phyloP scores from a whole-genome alignment of 2,888 invertebrate genomes.

The Tinea trinotella region DNA sequence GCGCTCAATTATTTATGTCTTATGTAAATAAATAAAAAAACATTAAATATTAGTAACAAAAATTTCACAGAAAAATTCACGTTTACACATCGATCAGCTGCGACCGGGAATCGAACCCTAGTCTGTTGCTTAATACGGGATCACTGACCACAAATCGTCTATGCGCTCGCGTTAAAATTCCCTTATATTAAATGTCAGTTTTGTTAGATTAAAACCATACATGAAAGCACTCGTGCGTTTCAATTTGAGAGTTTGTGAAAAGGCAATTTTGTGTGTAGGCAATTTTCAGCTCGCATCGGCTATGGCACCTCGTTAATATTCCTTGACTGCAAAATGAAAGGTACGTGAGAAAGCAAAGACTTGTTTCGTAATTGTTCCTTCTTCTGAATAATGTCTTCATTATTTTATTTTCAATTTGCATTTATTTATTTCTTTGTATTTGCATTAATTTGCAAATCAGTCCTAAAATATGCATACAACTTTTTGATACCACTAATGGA shows the following conservation, averaged over 20 bases:
- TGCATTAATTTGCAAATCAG: not conserved
- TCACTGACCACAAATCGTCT: too few relatives aligned
- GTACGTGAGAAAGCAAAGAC: constrained; percentile 1
- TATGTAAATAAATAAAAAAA: too few relatives aligned
- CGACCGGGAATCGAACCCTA: too few relatives aligned
- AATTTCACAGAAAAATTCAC: too few relatives aligned
- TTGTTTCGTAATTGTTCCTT: not conserved
- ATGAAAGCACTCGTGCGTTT: not conserved
- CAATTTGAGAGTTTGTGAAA: constrained; percentile 3
- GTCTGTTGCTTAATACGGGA: too few relatives aligned
- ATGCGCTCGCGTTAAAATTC: too few relatives aligned
- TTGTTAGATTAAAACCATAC: not conserved
- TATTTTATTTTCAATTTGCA: constrained; percentile 1
- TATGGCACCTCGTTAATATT: constrained; percentile 10
- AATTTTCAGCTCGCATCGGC: constrained; percentile 7
- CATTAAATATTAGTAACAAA: too few relatives aligned
- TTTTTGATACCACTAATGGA: too few relatives aligned
- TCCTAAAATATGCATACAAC: not conserved
- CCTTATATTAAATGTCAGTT: too few relatives aligned
- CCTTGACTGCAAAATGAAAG: constrained; percentile 6
- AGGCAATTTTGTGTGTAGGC: not conserved
- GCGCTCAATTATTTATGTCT: too few relatives aligned
- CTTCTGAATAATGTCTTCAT: not conserved
- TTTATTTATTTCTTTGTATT: not conserved
- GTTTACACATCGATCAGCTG: too few relatives aligned